Evolutionary conservation across 1,140 invertebrate genomes (phyloP).

Genomic region (Lucilia sericata): DNA sequence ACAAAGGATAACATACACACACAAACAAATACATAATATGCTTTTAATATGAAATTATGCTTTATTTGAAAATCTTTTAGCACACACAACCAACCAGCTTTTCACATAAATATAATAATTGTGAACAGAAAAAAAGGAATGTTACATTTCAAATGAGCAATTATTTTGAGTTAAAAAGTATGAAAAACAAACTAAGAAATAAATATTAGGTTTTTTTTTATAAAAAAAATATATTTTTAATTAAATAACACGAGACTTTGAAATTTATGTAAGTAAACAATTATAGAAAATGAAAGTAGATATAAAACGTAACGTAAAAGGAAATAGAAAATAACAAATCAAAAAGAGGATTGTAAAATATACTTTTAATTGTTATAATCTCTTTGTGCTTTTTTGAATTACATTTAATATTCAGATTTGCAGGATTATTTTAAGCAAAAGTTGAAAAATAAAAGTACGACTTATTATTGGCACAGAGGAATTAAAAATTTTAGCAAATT

Average conservation of each 20-base stretch:
- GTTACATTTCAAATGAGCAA: slow-evolving; percentile 12
- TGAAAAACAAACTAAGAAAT: not conserved
- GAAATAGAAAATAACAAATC: not conserved
- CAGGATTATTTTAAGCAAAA: no score
- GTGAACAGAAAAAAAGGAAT: not conserved
- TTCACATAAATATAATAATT: slow-evolving; percentile 2
- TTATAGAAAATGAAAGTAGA: not conserved
- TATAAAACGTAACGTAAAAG: not conserved
- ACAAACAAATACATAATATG: not conserved
- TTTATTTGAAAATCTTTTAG: no score
- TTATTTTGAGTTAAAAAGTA: not conserved
- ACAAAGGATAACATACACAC: slow-evolving; percentile 2
- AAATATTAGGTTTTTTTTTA: not conserved
- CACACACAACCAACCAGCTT: not conserved
- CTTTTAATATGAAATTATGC: slow-evolving; percentile 19
- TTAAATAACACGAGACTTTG: not conserved
- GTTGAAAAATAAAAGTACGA: no score
- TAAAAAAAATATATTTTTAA: not conserved
- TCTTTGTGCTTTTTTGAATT: no score
- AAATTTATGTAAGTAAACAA: not conserved
- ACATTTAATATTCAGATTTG: no score
- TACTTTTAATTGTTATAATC: no score
- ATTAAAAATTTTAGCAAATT: no score
- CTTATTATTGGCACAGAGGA: no score
- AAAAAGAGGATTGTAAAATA: no score